Percentiles rank a stretch among this genome's conserved stretches.
phyloP scores from a whole-genome alignment of 2,797 vertebrate genomes.

The Rhincodon typus region DNA sequence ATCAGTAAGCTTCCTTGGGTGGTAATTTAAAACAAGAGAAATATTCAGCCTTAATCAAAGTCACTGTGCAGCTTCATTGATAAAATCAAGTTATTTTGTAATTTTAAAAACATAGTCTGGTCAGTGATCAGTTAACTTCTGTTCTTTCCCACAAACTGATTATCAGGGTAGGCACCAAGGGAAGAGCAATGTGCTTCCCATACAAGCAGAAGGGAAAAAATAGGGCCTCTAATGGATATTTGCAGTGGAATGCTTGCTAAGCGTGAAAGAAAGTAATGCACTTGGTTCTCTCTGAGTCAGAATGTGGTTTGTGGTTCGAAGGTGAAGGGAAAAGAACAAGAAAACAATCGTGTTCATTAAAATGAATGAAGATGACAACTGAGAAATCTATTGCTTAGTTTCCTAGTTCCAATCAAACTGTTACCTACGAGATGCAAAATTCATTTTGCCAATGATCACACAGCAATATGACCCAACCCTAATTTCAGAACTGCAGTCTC shows the following conservation, averaged over 20 bases:
- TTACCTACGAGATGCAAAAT: neutral
- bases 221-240: neutral
- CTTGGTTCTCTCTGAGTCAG: neutral
- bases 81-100: constrained; percentile 13
- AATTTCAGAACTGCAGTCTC: neutral
- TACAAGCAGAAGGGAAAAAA: neutral
- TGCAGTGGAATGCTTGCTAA: neutral
- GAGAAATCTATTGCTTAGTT: neutral
- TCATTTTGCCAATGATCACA: neutral
- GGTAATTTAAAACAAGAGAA: constrained; percentile 7
- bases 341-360: neutral
- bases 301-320: neutral
- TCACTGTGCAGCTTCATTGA: neutral
- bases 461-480: neutral
- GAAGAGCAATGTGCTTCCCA: neutral
- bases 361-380: neutral
- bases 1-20: neutral
- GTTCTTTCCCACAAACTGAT: neutral
- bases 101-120: neutral
- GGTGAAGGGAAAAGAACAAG: neutral
- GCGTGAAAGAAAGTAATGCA: neutral
- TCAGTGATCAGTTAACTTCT: constrained; percentile 13
- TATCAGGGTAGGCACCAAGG: neutral
- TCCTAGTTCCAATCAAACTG: no score
- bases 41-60: neutral